Evolutionary conservation across 2,113 vertebrate species (phyloP).

Genomic region (Galbula dea): DNA sequence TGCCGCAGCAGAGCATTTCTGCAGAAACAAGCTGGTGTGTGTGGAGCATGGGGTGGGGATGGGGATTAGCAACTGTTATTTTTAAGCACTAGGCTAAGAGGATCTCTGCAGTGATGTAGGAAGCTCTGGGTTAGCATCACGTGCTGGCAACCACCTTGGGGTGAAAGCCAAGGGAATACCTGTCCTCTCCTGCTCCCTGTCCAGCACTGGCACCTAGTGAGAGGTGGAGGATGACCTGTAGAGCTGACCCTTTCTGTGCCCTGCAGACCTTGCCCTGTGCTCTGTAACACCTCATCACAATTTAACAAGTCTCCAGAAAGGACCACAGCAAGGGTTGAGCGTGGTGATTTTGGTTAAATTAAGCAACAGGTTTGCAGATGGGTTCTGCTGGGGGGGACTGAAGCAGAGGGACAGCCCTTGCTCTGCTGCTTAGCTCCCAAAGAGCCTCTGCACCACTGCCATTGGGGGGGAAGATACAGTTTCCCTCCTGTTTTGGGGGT

Average conservation of each 20-base stretch:
- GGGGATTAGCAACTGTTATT: constrained; percentile 45
- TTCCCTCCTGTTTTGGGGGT: neutral
- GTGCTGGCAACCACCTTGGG: neutral
- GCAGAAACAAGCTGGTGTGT: neutral
- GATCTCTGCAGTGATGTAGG: neutral
- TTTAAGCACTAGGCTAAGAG: constrained; percentile 53
- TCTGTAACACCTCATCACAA: neutral
- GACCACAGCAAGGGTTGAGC: neutral
- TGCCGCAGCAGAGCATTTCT: neutral
- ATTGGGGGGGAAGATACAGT: accelerated
- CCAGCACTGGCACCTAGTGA: neutral
- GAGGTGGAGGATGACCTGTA: neutral
- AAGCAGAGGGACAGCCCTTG: neutral
- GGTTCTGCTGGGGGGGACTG: neutral
- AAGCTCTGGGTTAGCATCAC: neutral
- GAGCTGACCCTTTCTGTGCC: neutral
- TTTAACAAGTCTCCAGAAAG: neutral
- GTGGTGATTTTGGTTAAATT: accelerated
- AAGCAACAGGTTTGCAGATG: neutral
- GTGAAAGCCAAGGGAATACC: neutral
- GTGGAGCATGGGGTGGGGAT: accelerated
- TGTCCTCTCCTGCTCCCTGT: neutral
- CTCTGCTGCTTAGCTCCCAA: neutral
- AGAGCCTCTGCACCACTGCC: neutral
- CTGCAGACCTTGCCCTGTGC: neutral